A percentile compares a stretch with the other conserved stretches of the same genome.
phyloP scores from a whole-genome alignment of 2,113 vertebrate genomes.

The Apaloderma vittatum region DNA sequence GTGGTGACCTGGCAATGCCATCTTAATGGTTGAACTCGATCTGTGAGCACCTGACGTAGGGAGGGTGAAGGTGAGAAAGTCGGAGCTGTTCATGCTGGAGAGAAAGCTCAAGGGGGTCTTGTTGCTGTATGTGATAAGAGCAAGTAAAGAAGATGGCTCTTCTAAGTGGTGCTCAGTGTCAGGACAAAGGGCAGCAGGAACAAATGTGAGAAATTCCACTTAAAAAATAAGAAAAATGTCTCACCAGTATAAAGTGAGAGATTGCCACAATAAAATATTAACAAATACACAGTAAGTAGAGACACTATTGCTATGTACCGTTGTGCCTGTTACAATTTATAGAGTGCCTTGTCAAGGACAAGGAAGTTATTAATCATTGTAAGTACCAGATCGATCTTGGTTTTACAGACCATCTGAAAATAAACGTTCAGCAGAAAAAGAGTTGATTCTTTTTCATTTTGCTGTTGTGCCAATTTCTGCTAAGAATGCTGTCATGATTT shows the following conservation, averaged over 20 bases:
- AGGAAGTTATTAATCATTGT: constrained; percentile 66
- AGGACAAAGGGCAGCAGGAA: not conserved
- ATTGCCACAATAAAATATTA: constrained; percentile 49
- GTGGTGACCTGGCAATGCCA: too few relatives aligned
- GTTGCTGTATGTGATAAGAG: not conserved
- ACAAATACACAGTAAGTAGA: constrained; percentile 6
- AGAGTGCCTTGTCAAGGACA: constrained; percentile 72
- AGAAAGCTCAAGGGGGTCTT: accelerated
- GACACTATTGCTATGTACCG: not conserved
- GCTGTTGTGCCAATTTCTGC: constrained; percentile 59
- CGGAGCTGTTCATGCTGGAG: not conserved
- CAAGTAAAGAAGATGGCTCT: not conserved
- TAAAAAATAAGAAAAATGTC: not conserved
- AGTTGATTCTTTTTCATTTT: constrained; percentile 55
- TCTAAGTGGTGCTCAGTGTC: not conserved
- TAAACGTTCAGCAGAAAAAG: constrained; percentile 58
- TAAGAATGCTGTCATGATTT: constrained; percentile 40
- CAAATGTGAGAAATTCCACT: not conserved
- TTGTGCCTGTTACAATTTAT: constrained; percentile 67
- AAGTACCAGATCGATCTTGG: constrained; percentile 68
- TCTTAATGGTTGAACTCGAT: too few relatives aligned
- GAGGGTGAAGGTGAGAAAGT: not conserved
- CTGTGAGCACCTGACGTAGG: too few relatives aligned
- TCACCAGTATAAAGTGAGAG: not conserved
- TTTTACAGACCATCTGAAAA: constrained; percentile 61